These are phyloP conservation scores for Mythimna ferrago DNA, from an alignment of 2,888 invertebrate genomes.

Conservation along the genomic window DNA sequence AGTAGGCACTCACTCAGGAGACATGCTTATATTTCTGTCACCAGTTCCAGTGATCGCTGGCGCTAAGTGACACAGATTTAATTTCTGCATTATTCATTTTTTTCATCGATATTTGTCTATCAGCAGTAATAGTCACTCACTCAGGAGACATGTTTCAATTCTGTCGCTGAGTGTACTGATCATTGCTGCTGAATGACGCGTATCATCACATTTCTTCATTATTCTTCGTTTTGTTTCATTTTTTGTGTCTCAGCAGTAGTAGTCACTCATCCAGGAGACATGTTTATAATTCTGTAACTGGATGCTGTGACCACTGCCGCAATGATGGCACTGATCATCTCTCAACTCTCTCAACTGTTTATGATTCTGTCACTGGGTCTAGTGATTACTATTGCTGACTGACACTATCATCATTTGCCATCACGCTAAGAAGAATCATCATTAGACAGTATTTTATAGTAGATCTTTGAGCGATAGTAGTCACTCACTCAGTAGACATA, in stretches of 20 bases:
- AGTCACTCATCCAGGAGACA: conserved; percentile 40
- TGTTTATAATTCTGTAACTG: conserved; percentile 42
- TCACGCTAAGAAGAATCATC: too few relatives aligned
- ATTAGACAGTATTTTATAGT: too few relatives aligned
- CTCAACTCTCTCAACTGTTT: conserved; percentile 8
- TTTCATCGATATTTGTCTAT: too few relatives aligned
- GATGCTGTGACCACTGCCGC: conserved; percentile 32
- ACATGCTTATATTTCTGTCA: conserved; percentile 67
- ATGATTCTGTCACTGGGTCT: too few relatives aligned
- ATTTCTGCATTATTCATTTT: too few relatives aligned
- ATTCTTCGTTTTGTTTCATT: too few relatives aligned
- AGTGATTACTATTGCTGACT: too few relatives aligned
- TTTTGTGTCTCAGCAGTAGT: too few relatives aligned
- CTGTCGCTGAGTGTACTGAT: conserved; percentile 43
- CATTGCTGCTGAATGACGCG: not conserved
- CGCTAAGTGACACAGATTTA: too few relatives aligned
- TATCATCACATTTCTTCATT: not conserved
- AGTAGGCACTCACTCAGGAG: conserved; percentile 60
- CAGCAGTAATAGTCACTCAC: not conserved
- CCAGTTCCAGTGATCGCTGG: conserved; percentile 16
- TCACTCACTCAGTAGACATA: conserved; percentile 37
- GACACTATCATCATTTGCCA: too few relatives aligned
- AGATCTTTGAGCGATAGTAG: conserved; percentile 6
- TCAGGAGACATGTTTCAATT: conserved; percentile 16
- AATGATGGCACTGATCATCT: not conserved